phyloP scores from a whole-genome alignment of 2,888 invertebrate species.

The Rhamnusium bicolor region DNA sequence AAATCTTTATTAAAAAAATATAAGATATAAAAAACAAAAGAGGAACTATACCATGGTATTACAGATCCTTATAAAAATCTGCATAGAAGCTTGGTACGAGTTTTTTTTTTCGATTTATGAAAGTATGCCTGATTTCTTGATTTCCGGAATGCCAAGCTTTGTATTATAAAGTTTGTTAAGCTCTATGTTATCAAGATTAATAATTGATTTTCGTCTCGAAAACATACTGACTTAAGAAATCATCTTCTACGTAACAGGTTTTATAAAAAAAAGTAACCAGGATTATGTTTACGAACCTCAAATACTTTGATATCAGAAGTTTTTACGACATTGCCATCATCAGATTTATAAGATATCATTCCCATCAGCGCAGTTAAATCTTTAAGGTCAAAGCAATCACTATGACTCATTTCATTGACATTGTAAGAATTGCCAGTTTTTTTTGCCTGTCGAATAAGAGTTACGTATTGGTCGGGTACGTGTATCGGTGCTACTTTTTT shows the following conservation, averaged over 20 bases:
- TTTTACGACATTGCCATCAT: constrained; percentile 26
- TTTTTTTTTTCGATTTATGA: constrained; percentile 10
- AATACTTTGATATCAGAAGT: constrained; percentile 35
- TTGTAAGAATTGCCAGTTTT: constrained; percentile 28
- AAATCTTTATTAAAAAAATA: neutral
- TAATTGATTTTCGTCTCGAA: neutral
- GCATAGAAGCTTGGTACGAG: constrained; percentile 15
- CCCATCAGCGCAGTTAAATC: constrained; percentile 33
- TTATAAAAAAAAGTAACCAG: constrained; percentile 34
- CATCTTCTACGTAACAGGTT: constrained; percentile 33
- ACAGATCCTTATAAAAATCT: neutral
- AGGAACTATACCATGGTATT: neutral
- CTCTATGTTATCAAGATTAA: constrained; percentile 5
- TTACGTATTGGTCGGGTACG: constrained; percentile 4
- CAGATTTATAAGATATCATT: constrained; percentile 32
- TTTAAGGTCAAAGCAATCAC: constrained; percentile 35
- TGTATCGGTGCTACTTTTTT: neutral
- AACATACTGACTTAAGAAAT: constrained; percentile 9
- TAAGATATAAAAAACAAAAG: neutral
- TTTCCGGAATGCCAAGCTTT: constrained; percentile 11
- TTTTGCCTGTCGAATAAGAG: constrained; percentile 8
- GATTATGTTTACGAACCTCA: constrained; percentile 31
- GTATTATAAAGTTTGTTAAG: constrained; percentile 14
- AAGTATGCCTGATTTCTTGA: constrained; percentile 25
- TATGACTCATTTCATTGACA: constrained; percentile 32